Evolutionary conservation across 2,113 vertebrate genomes (phyloP).

Genomic region (Naja naja): DNA sequence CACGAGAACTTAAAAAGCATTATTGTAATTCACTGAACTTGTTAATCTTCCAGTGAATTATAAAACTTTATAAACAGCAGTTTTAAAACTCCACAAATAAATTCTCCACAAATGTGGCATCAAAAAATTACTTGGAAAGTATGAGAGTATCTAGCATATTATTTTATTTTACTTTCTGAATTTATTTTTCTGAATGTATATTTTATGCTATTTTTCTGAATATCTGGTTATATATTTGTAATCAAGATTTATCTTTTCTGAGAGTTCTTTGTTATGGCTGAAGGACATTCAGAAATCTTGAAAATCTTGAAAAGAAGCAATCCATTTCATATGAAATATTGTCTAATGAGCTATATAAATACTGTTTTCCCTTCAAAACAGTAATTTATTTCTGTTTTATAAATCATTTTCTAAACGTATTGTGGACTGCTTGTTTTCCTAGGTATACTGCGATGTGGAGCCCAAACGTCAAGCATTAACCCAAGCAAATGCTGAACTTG

Average conservation of each 20-base stretch:
- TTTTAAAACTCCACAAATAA: neutral
- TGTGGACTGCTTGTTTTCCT: slow-evolving; percentile 11
- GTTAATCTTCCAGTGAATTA: neutral
- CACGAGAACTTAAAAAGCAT: neutral
- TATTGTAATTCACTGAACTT: neutral
- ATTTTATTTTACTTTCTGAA: neutral
- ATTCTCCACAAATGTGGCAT: neutral
- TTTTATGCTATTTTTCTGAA: neutral
- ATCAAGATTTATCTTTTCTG: neutral
- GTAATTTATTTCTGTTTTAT: neutral
- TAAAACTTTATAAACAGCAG: neutral
- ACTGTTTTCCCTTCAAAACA: neutral
- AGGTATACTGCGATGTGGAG: slow-evolving; percentile 81
- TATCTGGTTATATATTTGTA: neutral
- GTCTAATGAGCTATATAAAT: neutral
- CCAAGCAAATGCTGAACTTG: slow-evolving; percentile 76
- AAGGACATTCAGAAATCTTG: neutral
- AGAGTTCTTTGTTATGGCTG: slow-evolving; percentile 4
- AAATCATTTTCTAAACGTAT: neutral
- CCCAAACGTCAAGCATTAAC: slow-evolving; percentile 72
- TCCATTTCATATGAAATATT: neutral
- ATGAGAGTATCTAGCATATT: neutral
- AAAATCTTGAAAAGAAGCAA: neutral
- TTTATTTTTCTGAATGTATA: neutral
- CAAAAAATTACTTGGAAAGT: slow-evolving; percentile 15